A percentile compares a stretch with the other conserved stretches of the same genome.
These are phyloP conservation scores for Cepaea hortensis DNA, from an alignment of 2,888 invertebrate species.

Conservation along the genomic window DNA sequence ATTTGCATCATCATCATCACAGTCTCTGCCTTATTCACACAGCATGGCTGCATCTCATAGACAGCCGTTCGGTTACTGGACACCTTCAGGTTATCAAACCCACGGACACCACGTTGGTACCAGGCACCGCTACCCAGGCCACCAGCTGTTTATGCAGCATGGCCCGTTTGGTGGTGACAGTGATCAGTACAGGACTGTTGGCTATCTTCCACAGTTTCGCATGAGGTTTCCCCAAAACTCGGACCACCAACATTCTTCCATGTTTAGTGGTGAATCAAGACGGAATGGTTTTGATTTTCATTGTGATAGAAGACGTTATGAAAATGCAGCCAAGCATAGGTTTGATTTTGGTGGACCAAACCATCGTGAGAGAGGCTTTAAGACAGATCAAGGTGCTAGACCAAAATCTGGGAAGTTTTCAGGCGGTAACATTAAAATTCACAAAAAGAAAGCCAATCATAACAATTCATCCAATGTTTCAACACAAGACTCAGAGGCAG, in stretches of 20 bases:
- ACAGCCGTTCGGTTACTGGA: constrained; percentile 20
- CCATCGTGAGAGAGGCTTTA: constrained; percentile 17
- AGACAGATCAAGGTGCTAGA: constrained; percentile 30
- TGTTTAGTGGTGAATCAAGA: constrained; percentile 27
- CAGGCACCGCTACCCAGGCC: constrained; percentile 38
- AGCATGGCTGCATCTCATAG: constrained; percentile 9
- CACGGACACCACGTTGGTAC: constrained; percentile 1
- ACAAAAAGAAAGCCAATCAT: constrained; percentile 25
- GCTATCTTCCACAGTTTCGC: constrained; percentile 28
- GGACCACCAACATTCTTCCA: constrained; percentile 22
- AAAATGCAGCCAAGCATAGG: constrained; percentile 12
- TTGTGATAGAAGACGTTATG: constrained; percentile 27
- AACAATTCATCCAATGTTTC: constrained; percentile 40
- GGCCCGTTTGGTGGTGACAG: constrained; percentile 40
- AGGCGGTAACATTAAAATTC: constrained; percentile 1
- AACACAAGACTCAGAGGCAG: background rate
- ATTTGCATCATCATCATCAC: background rate
- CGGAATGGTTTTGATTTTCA: constrained; percentile 23
- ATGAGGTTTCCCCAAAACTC: background rate
- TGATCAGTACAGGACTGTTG: constrained; percentile 27
- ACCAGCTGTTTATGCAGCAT: constrained; percentile 43
- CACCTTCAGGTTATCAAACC: background rate
- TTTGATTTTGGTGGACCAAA: background rate
- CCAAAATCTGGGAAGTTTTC: constrained; percentile 19
- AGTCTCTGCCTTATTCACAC: constrained; percentile 5